Conservation (phyloP, 2,888 invertebrate genomes). For the Athalia cordata region DNA sequence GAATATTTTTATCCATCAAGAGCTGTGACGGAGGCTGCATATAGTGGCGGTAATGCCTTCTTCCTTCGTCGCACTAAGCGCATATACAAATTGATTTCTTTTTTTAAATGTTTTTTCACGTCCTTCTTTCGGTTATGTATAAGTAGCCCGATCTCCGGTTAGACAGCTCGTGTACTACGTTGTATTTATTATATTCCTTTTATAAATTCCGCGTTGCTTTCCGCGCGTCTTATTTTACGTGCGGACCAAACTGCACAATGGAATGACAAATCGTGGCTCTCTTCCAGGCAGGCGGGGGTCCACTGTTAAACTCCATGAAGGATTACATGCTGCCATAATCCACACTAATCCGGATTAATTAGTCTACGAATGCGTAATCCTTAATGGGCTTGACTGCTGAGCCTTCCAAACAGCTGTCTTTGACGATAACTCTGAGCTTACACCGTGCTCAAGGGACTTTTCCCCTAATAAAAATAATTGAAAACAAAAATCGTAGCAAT, state of each 20-base stretch:
- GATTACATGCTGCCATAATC: conserved; percentile 28
- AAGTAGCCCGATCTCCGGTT: conserved; percentile 28
- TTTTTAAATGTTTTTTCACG: neutral
- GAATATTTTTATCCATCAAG: conserved; percentile 63
- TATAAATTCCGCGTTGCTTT: conserved; percentile 15
- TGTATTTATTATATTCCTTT: conserved; percentile 7
- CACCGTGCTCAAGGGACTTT: neutral
- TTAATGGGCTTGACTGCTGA: conserved; percentile 12
- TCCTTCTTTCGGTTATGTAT: conserved; percentile 8
- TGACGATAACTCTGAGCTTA: conserved; percentile 23
- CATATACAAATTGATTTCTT: neutral
- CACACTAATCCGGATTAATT: conserved; percentile 40
- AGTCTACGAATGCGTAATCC: conserved; percentile 20
- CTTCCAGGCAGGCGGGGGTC: neutral
- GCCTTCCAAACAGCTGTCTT: conserved; percentile 31
- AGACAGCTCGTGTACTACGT: neutral
- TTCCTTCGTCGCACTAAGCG: conserved; percentile 35
- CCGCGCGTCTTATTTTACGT: neutral
- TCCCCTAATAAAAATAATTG: neutral
- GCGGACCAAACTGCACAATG: conserved; percentile 5
- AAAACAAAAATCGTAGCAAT: no score
- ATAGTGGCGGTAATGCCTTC: conserved; percentile 54
- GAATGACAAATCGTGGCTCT: conserved; percentile 21
- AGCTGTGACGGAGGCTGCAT: conserved; percentile 55
- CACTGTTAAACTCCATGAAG: conserved; percentile 2